Percentiles rank a stretch among this genome's conserved stretches.
These are phyloP conservation scores for Pseudonaja textilis DNA, from an alignment of 2,113 vertebrate species.

Conservation along the genomic window DNA sequence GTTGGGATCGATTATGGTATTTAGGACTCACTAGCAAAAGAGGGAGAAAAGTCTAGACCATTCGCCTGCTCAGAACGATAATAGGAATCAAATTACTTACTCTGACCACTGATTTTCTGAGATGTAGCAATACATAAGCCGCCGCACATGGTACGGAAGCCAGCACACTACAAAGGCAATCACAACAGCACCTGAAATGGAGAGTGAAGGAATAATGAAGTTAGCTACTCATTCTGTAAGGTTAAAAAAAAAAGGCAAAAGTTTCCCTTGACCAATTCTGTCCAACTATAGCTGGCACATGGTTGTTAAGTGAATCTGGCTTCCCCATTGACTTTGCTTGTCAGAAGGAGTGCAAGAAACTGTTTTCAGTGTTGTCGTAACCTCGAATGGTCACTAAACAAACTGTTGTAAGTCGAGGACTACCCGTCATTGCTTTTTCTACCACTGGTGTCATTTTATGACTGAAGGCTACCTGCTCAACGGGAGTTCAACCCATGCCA, in stretches of 20 bases:
- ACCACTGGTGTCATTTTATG: background rate
- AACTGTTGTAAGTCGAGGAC: too few relatives aligned
- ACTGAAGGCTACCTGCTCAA: background rate
- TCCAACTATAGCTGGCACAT: too few relatives aligned
- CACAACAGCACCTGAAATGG: slow-evolving; percentile 85
- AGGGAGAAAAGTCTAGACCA: background rate
- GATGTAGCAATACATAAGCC: slow-evolving; percentile 95
- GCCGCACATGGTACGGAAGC: slow-evolving; percentile 91
- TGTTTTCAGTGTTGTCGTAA: too few relatives aligned
- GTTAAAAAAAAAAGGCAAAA: too few relatives aligned
- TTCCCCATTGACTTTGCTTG: too few relatives aligned
- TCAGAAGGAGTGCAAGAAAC: too few relatives aligned
- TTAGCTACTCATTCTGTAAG: background rate
- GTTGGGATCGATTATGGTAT: too few relatives aligned
- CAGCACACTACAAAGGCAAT: slow-evolving; percentile 95
- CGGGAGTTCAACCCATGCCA: background rate
- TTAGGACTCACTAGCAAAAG: background rate
- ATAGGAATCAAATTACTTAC: slow-evolving; percentile 70
- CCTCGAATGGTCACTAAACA: too few relatives aligned
- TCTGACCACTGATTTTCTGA: slow-evolving; percentile 81
- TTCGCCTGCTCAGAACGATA: background rate
- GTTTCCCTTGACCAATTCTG: too few relatives aligned
- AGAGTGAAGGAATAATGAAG: background rate
- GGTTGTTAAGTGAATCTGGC: too few relatives aligned
- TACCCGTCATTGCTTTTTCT: background rate